Evolutionary conservation across 30 jellyfish, hydroid and myxozoan species (phyloP), one percentile per base, ranked within the genome.

Genomic region (Aurelia sp.): DNA sequence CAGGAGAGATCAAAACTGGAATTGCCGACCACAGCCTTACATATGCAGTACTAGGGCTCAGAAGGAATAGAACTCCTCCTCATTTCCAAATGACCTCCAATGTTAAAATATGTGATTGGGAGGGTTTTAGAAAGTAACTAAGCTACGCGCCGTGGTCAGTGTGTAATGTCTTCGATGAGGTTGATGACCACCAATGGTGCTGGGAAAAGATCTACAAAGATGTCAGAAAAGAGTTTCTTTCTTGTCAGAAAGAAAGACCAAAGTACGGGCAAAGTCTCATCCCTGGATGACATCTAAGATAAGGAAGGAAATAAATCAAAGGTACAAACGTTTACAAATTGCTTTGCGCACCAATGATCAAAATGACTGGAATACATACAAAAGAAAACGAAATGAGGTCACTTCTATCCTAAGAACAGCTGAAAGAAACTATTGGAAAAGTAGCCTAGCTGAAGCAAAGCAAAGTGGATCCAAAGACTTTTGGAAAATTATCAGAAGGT

Each of bases 11-110:
- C n/a, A 23, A 50, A 1, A 74, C 85, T 74, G 71, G 85, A 50
- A 74, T 74, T 74, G 85, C 73, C 20, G 85, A 74, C 85, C 85
- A 74, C 73, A 52, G 75, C 73, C 85, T 74, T 57, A 74, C 71
- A 50, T 74, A 50, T 57, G 60, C 71, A 50, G 85, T 74, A 40
- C 85, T 48, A 50, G 50, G 31, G 50, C 85, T 74, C 20, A 50
- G 73, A 50, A 74, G 73, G 55, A 74, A 52, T 17, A 74, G 76
- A 4, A 57, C 16, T 74, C 52, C 80, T 13, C 62, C 80, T 69
- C 62, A 66, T 69, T 69, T 69, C 80, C 80, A 27, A 69, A 69
- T 69, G 62, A 69, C 80, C 80, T 69, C 80, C 66, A 69, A 69
- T 30, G 80, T 37, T 37, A 37, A 37, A 37, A 44, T 3, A 40